These are phyloP conservation scores for Axis porcinus DNA, from an alignment of 2,113 vertebrate species.

Conservation along the genomic window DNA sequence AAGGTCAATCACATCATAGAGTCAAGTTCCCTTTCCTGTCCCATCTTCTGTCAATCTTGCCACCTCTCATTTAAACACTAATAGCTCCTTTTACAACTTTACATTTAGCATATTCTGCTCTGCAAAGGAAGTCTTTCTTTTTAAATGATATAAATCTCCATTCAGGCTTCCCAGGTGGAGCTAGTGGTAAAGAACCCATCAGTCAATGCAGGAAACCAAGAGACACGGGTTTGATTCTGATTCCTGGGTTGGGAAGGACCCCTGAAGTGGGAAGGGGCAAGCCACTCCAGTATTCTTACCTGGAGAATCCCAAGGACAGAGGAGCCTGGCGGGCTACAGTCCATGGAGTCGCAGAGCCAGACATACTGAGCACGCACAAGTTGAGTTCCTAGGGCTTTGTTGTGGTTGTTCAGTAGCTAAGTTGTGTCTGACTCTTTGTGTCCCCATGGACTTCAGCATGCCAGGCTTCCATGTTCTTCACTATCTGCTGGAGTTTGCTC, in stretches of 20 bases:
- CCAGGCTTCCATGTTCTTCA: background rate
- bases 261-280: background rate
- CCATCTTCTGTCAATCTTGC: background rate
- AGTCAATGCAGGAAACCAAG: background rate
- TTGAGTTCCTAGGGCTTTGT: background rate
- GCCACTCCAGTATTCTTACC: background rate
- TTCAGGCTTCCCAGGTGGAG: background rate
- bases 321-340: background rate
- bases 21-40: background rate
- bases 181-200: background rate
- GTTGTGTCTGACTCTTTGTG: background rate
- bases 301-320: background rate
- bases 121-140: background rate
- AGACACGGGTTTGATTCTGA: background rate
- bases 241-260: background rate
- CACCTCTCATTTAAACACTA: background rate
- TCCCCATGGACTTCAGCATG: background rate
- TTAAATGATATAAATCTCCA: background rate
- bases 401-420: background rate
- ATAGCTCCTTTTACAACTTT: background rate
- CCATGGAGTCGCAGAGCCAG: rapidly evolving
- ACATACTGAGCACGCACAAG: background rate
- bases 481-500: background rate
- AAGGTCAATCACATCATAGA: background rate
- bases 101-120: background rate